These are phyloP conservation scores for Rotaria magnacalcarata DNA, from an alignment of 2,888 invertebrate genomes.

Conservation along the genomic window DNA sequence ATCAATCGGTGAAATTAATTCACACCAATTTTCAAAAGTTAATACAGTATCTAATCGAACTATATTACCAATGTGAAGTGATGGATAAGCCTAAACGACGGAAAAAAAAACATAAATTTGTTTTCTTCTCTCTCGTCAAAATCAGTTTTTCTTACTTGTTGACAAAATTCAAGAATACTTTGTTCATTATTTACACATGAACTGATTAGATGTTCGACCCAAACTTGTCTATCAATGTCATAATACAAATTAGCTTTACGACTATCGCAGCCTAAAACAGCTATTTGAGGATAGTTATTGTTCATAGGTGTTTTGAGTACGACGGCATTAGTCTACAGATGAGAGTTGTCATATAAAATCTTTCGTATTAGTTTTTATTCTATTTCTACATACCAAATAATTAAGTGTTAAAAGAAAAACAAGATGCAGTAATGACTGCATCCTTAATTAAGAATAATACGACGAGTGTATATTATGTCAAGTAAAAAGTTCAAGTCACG, in stretches of 20 bases:
- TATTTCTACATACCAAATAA: background rate
- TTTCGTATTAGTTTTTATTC: background rate
- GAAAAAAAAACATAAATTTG: no score
- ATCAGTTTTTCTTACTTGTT: background rate
- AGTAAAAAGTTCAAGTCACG: background rate
- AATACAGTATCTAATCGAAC: background rate
- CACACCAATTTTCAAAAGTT: conserved; percentile 28
- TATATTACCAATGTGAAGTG: conserved; percentile 28
- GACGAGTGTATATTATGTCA: background rate
- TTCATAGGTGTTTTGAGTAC: conserved; percentile 1
- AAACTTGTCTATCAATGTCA: conserved; percentile 13
- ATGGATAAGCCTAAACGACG: background rate
- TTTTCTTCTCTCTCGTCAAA: no score
- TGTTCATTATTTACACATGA: conserved; percentile 9
- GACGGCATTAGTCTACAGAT: background rate
- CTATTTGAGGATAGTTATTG: conserved; percentile 34
- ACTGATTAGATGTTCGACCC: background rate
- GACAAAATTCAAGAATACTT: conserved; percentile 14
- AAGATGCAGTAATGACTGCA: conserved; percentile 14
- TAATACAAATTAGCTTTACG: conserved; percentile 24
- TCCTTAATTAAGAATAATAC: background rate
- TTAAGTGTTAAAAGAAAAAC: background rate
- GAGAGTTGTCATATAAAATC: no score
- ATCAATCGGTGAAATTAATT: background rate
- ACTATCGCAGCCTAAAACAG: background rate